Base-by-base conservation (phyloP, 2,797 vertebrate species). In the Ctenopoma multispine region DNA sequence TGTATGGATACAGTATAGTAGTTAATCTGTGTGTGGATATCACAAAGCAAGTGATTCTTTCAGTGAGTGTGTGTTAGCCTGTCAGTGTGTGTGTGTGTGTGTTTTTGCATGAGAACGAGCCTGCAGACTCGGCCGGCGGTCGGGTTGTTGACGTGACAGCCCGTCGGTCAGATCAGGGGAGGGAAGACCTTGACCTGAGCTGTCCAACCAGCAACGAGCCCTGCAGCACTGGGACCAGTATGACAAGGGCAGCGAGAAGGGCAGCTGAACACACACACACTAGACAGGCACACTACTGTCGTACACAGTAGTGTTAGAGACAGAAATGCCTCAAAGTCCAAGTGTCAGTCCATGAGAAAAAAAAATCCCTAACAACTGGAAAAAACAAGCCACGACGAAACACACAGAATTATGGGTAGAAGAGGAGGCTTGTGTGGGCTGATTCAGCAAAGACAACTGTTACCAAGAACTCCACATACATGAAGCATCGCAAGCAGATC, bases 201-300 rank as follows among this genome's bases (percentile, higher is more conserved):
- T 92, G 91, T 90, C 89, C 89, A 89, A 92, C 85, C 86, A 91
- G 88, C 87, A 85, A 81, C 70, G 38, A 83, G 85, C 81, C 85
- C 87, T 69, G 82, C 87, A 91, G 91, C 89, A 81, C 67, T 85
- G 88, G 84, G 87, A 88, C 91, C 89, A 85, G 87, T 82, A 89
- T 93, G 92, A 93, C 93, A 93, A 92, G 91, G 92, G 90, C 85
- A 90, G 84, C 72, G 79, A 70, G 88, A 89, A 90, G 90, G 91
- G 84, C 89, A 84, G 77, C 79, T 40, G 23, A 55, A 55, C 56
- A 40, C 69, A 69, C 64, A 40, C 57, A 51, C 50, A 51, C 48
- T 12, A 20, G 13, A 61, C 49, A 48, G 14, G 41, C 56, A 43
- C 40, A 58, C 15, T 24, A 60, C 34, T 50, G 31, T 23, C 44